Conservation (phyloP, 2,113 vertebrate genomes). For the zebrafish (Danio rerio) region DNA sequence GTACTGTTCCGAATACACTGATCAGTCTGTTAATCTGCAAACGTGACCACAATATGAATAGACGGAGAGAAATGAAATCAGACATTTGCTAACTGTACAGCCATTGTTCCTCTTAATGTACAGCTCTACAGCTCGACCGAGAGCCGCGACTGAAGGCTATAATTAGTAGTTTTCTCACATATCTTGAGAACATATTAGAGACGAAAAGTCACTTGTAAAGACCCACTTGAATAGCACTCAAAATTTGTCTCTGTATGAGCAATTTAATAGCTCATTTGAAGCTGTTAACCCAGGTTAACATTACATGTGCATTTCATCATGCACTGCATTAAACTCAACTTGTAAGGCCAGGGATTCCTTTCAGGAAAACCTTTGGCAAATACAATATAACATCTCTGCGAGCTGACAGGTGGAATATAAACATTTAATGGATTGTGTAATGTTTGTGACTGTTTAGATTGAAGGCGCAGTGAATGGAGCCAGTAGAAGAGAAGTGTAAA, state of each 20-base stretch:
- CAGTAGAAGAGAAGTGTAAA: background rate
- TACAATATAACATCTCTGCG: background rate
- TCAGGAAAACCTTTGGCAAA: conserved; percentile 34
- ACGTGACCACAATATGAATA: too few relatives aligned
- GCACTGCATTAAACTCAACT: conserved; percentile 64
- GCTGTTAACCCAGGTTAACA: conserved; percentile 74
- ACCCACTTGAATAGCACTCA: conserved; percentile 73
- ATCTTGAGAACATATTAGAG: conserved; percentile 71
- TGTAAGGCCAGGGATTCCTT: conserved; percentile 24
- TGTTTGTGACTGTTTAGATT: background rate
- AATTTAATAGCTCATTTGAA: conserved; percentile 75
- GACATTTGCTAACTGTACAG: conserved; percentile 68
- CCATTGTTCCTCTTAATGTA: conserved; percentile 66
- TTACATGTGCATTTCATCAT: conserved; percentile 69
- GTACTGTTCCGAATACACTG: too few relatives aligned
- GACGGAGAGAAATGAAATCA: conserved; percentile 60
- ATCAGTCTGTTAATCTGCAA: too few relatives aligned
- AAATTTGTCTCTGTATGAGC: conserved; percentile 70
- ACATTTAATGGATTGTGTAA: conserved; percentile 13
- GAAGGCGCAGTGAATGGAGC: background rate
- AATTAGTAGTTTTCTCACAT: conserved; percentile 76
- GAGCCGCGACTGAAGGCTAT: conserved; percentile 66
- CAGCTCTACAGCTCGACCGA: conserved; percentile 36
- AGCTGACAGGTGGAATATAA: conserved; percentile 24
- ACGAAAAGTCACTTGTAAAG: conserved; percentile 70